A percentile compares a stretch with the other conserved stretches of the same genome.
Evolutionary conservation across 2,797 vertebrate species (phyloP).

Genomic region (Artibeus jamaicensis): DNA sequence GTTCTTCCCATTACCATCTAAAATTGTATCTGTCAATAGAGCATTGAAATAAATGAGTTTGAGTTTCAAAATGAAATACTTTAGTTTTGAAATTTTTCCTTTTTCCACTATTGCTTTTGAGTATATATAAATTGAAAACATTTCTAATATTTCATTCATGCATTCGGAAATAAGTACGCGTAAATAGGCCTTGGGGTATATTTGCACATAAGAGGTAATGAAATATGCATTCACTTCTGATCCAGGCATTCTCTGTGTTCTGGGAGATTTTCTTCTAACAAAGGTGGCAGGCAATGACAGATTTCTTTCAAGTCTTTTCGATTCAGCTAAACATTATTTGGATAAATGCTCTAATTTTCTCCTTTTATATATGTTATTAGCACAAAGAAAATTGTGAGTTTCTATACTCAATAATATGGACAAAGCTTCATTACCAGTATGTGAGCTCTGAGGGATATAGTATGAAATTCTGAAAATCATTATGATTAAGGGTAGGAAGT

Average conservation of each 20-base stretch:
- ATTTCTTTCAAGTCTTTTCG: background rate
- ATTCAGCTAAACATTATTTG: background rate
- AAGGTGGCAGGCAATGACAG: background rate
- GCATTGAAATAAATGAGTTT: constrained; percentile 48
- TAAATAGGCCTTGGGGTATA: background rate
- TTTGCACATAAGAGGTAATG: background rate
- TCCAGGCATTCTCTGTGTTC: background rate
- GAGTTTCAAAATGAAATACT: constrained; percentile 43
- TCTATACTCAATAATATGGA: background rate
- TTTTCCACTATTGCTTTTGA: background rate
- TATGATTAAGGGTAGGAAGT: background rate
- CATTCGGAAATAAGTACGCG: background rate
- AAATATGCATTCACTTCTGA: background rate
- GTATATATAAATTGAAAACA: background rate
- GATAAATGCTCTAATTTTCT: background rate
- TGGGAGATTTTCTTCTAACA: background rate
- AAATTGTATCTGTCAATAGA: constrained; percentile 23
- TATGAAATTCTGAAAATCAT: background rate
- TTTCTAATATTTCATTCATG: background rate
- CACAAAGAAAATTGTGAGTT: background rate
- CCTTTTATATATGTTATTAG: background rate
- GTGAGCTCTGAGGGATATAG: background rate
- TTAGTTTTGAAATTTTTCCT: constrained; percentile 31
- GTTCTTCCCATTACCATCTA: constrained; percentile 28
- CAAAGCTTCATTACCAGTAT: background rate